Percentiles rank a stretch among this genome's conserved stretches.
These are phyloP conservation scores for Drosophila auraria DNA, from an alignment of 1,140 invertebrate species.

Conservation along the genomic window DNA sequence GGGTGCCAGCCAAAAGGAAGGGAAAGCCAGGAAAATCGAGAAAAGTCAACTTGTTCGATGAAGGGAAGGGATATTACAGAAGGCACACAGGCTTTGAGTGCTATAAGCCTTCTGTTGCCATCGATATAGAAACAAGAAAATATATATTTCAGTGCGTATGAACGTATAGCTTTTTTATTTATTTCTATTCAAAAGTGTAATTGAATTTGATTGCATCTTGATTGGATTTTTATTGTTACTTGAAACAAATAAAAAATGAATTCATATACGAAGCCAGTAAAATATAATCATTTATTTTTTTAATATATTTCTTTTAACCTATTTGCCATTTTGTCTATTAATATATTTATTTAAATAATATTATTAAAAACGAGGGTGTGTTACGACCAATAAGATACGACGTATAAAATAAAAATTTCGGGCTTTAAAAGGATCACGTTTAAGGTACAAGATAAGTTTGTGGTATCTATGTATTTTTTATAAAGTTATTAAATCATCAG, in stretches of 20 bases:
- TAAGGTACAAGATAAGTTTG: too few relatives aligned
- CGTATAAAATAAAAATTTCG: too few relatives aligned
- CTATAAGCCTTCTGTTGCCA: slow-evolving; percentile 11
- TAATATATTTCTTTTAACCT: too few relatives aligned
- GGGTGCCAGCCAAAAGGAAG: slow-evolving; percentile 40
- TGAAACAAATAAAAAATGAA: neutral
- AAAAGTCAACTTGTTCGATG: slow-evolving; percentile 20
- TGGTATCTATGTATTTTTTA: too few relatives aligned
- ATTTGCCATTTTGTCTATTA: too few relatives aligned
- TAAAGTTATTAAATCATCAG: too few relatives aligned
- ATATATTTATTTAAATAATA: too few relatives aligned
- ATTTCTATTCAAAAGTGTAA: neutral
- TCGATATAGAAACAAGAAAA: neutral
- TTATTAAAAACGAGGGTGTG: too few relatives aligned
- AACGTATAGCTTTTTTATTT: neutral
- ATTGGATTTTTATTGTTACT: neutral
- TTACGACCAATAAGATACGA: too few relatives aligned
- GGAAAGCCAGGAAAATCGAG: neutral
- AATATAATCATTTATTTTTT: neutral
- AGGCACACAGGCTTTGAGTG: neutral
- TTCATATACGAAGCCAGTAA: neutral
- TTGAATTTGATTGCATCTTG: neutral
- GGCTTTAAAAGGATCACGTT: too few relatives aligned
- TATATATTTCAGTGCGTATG: neutral
- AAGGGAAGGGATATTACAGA: neutral